Conservation (phyloP, 2,888 invertebrate species). For the Sclerodermus sp. region DNA sequence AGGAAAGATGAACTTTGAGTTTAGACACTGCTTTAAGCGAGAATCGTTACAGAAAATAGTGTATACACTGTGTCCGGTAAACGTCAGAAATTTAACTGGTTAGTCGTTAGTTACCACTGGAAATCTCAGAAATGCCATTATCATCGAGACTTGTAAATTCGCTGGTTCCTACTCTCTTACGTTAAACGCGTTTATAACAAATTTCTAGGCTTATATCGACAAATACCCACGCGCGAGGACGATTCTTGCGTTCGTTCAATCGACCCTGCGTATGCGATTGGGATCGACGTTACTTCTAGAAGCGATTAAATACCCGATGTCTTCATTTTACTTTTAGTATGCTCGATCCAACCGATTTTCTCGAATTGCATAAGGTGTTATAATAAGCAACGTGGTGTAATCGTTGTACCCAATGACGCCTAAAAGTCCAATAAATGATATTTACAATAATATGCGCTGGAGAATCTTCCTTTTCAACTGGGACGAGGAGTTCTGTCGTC, state of each 20-base stretch:
- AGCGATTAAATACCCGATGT: conserved; percentile 24
- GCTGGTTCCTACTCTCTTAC: too few species aligned
- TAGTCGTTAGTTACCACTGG: too few species aligned
- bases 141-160: too few species aligned
- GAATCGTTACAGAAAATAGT: conserved; percentile 14
- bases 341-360: conserved; percentile 17
- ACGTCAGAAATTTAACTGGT: not conserved
- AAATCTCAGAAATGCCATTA: too few species aligned
- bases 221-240: not conserved
- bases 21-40: conserved; percentile 18
- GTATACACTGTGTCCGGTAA: conserved; percentile 13
- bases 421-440: conserved; percentile 40
- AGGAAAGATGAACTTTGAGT: conserved; percentile 1
- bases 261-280: conserved; percentile 8
- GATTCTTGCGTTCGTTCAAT: conserved; percentile 18
- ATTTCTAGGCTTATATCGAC: too few species aligned
- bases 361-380: conserved; percentile 36
- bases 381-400: conserved; percentile 38
- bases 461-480: too few species aligned
- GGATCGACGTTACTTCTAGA: conserved; percentile 20
- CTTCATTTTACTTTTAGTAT: conserved; percentile 18
- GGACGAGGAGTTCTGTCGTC: too few species aligned
- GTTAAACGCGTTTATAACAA: too few species aligned
- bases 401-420: conserved; percentile 39
- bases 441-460: conserved; percentile 13